Evolutionary conservation across 2,888 invertebrate species (phyloP).

Genomic region (Hirtodrosophila duncani): DNA sequence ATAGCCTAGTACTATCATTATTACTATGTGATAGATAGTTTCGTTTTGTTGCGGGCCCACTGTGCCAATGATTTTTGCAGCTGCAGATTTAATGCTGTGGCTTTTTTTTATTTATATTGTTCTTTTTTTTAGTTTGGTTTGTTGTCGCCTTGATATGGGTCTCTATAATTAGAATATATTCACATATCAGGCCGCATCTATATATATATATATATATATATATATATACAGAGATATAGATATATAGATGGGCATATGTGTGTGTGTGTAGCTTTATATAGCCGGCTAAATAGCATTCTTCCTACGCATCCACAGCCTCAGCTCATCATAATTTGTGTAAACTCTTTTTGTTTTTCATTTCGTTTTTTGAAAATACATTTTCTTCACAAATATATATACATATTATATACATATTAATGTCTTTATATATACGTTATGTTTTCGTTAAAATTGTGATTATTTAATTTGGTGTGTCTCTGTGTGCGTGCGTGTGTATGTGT

Average conservation of each 20-base stretch:
- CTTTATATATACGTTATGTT: background rate
- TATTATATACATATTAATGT: conserved; percentile 1
- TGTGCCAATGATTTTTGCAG: too few relatives aligned
- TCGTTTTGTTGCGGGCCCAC: too few relatives aligned
- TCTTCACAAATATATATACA: background rate
- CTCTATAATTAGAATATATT: conserved; percentile 39
- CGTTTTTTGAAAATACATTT: conserved; percentile 13
- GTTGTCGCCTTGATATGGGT: conserved; percentile 49
- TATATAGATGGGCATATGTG: conserved; percentile 2
- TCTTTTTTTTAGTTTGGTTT: too few relatives aligned
- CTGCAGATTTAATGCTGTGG: too few relatives aligned
- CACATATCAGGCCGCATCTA: conserved; percentile 19
- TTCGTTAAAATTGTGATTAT: background rate
- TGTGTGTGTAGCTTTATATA: conserved; percentile 42
- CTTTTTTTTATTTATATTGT: too few relatives aligned
- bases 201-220: conserved; percentile 28
- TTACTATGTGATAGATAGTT: too few relatives aligned
- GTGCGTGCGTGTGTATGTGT: background rate
- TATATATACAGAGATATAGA: conserved; percentile 11
- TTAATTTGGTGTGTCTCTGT: background rate
- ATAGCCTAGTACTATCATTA: too few relatives aligned
- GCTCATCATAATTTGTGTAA: conserved; percentile 57
- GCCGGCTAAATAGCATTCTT: conserved; percentile 57
- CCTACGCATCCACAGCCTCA: too few relatives aligned
- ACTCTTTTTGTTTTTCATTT: conserved; percentile 43